These are phyloP conservation scores for Calliphora vicina DNA, from an alignment of 1,140 invertebrate genomes.

Conservation along the genomic window DNA sequence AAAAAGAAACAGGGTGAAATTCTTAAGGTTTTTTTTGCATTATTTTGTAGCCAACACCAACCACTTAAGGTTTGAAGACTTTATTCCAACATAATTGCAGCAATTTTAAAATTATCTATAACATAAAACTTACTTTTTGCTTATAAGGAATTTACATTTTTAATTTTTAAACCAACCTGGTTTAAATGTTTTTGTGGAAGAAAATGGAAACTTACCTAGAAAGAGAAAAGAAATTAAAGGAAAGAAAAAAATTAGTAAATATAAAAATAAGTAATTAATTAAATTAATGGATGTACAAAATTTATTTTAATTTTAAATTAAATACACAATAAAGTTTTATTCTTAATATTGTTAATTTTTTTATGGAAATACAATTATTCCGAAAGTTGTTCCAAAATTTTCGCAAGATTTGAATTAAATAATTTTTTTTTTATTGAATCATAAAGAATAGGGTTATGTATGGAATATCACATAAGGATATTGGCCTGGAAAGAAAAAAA, in stretches of 20 bases:
- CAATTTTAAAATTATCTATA: not conserved
- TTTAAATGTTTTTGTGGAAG: not conserved
- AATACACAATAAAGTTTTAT: too few relatives aligned
- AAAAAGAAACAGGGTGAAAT: conserved; percentile 6
- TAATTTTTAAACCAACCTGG: not conserved
- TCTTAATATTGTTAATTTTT: too few relatives aligned
- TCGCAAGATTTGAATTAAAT: too few relatives aligned
- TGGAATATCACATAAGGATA: too few relatives aligned
- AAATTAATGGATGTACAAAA: too few relatives aligned
- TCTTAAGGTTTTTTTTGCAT: not conserved
- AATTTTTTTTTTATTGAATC: too few relatives aligned
- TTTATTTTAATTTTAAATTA: too few relatives aligned
- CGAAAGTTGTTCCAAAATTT: too few relatives aligned
- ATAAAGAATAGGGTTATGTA: too few relatives aligned
- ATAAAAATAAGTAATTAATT: not conserved
- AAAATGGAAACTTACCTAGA: not conserved
- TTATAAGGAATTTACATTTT: not conserved
- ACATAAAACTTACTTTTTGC: too few relatives aligned
- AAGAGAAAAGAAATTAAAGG: not conserved
- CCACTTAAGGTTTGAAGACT: not conserved
- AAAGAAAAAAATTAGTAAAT: not conserved
- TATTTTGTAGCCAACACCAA: not conserved
- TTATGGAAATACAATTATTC: too few relatives aligned
- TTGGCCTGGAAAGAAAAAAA: too few relatives aligned
- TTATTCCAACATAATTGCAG: not conserved